Base-by-base conservation (phyloP, 2,113 vertebrate genomes). In the Sphyrna mokarran region DNA sequence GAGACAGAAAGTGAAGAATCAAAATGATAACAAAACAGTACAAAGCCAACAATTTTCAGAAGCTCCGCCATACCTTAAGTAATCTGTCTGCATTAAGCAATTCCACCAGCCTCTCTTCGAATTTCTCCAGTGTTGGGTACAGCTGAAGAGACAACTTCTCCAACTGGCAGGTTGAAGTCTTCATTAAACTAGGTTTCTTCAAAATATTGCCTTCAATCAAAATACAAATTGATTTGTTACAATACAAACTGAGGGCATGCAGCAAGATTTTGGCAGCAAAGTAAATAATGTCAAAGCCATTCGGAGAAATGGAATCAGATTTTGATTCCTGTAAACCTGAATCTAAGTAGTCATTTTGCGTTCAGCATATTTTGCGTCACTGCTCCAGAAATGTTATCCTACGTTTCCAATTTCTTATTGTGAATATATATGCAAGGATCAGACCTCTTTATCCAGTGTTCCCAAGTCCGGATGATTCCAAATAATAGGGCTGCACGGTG, bases 21-120 rank as follows among this genome's bases (percentile, higher is more conserved):
- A 69, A 70, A 29, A 69, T 69, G n/a, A 22, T 94, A 70, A 94
- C 29, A 43, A 94, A 70, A 22, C 48, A 11, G 11, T 68, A 69
- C 22, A 94, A 69, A 70, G 18, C n/a, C 11, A 29, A 0, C 23
- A 66, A 95, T 72, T 70, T 95, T 40, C 37, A 43, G 16, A 83
- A 66, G 61, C 66, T 78, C 61, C n/a, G 26, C n/a, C 97, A 97
- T 97, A 99, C 99, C 97, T 98, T 98, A 95, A 97, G 98, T 18
- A 98, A 97, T 96, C 97, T 97, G 96, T 99, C 99, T 0, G 96
- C 96, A 96, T 97, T 97, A 40, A 99, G 97, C 0, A 98, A 97
- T 40, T 97, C 97, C 97, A 99, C 97, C 95, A 99, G 97, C 18
- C 98, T 98, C 61, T 98, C 98, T 97, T 99, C 99, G 1, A 99